Conservation (phyloP, 2,888 invertebrate species). For the Chrysotoxum bicinctum region DNA sequence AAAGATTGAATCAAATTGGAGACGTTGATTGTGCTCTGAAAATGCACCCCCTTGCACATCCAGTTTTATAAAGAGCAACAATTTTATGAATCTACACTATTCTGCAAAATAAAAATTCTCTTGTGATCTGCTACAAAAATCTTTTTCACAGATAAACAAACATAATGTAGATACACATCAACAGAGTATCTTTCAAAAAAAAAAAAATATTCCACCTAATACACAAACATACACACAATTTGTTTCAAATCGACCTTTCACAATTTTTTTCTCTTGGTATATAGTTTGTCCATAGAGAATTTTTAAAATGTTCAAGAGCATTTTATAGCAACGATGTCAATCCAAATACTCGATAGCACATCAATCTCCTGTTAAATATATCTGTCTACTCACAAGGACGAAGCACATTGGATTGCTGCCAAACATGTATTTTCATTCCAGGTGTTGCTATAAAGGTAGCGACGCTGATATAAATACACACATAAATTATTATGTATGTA, state of each 20-base stretch:
- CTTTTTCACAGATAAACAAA: no score
- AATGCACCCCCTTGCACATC: not conserved
- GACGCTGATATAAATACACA: not conserved
- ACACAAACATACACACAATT: no score
- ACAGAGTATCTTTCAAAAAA: no score
- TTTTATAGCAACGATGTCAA: conserved; percentile 22
- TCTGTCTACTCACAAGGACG: not conserved
- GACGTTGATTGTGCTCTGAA: not conserved
- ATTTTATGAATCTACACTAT: not conserved
- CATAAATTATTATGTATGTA: no score
- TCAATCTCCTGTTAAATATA: conserved; percentile 16
- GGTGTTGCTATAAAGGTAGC: not conserved
- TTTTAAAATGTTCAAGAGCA: not conserved
- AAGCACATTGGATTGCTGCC: conserved; percentile 1
- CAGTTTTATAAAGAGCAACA: not conserved
- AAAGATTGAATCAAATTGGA: no score
- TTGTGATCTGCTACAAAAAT: no score
- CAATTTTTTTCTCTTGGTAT: not conserved
- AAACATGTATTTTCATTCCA: conserved; percentile 5
- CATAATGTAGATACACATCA: no score
- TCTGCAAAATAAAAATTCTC: not conserved
- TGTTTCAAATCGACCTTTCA: not conserved
- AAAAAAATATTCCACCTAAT: no score
- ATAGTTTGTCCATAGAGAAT: not conserved
- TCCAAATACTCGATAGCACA: not conserved